Percentiles rank a stretch among this genome's conserved stretches.
Conservation (phyloP, 2,888 invertebrate species). For the Stratiomys singularior region DNA sequence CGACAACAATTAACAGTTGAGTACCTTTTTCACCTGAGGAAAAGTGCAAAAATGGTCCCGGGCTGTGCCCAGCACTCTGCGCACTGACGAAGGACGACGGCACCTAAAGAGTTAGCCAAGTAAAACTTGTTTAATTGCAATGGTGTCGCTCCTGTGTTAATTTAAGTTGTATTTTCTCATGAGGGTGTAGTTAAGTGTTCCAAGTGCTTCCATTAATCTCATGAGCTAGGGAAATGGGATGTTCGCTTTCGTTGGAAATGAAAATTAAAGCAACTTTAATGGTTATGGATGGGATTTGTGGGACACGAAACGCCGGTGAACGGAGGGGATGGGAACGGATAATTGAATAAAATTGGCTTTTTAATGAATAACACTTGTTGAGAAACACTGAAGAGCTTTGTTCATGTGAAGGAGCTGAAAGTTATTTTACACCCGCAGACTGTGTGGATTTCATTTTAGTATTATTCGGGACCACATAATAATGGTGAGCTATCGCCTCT, state of each 20-base stretch:
- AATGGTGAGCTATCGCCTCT: too few species aligned
- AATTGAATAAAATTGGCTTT: slow-evolving; percentile 1
- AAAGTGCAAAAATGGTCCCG: not conserved
- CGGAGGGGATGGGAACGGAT: not conserved
- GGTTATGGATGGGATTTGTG: not conserved
- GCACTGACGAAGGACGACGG: not conserved
- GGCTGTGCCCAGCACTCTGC: not conserved
- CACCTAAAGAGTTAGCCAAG: not conserved
- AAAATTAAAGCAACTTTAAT: not conserved
- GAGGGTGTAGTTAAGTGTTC: not conserved
- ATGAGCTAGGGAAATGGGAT: not conserved
- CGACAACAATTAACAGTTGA: not conserved
- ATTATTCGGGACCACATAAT: too few species aligned
- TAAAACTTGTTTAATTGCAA: not conserved
- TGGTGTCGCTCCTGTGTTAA: not conserved
- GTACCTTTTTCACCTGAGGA: not conserved
- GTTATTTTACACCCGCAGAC: too few species aligned
- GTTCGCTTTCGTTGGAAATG: not conserved
- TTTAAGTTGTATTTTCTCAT: slow-evolving; percentile 7
- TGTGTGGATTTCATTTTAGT: too few species aligned
- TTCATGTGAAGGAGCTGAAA: too few species aligned
- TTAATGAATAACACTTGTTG: too few species aligned
- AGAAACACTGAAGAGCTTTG: too few species aligned
- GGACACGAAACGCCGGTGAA: not conserved
- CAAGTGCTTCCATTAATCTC: not conserved